Percentiles rank a stretch among this genome's conserved stretches.
Conservation (phyloP, 2,888 invertebrate genomes). For the Suillia variegata region DNA sequence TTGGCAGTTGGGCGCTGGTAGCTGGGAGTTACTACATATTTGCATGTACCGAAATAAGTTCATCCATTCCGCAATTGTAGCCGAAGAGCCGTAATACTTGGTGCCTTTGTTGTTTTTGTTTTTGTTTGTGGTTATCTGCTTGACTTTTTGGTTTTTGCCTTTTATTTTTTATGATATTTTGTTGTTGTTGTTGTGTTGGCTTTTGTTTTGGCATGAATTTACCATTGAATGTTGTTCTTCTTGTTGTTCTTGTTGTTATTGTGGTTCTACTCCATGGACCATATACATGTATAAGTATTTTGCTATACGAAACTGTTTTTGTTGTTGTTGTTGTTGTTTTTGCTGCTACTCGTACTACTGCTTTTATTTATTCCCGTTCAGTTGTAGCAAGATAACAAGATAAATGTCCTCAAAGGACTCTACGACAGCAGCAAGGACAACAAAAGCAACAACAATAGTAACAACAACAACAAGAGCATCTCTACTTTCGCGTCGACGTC, state of each 20-base stretch:
- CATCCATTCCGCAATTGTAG: too few species aligned
- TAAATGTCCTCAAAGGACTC: slow-evolving; percentile 53
- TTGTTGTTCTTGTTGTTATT: slow-evolving; percentile 41
- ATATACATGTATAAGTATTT: too few species aligned
- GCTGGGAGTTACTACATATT: too few species aligned
- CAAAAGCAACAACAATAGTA: neutral
- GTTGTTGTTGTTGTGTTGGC: slow-evolving; percentile 30
- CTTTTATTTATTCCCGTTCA: slow-evolving; percentile 9
- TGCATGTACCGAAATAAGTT: too few species aligned
- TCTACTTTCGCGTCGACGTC: neutral
- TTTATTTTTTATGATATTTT: slow-evolving; percentile 35
- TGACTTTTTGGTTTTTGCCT: slow-evolving; percentile 48
- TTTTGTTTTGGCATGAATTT: slow-evolving; percentile 30
- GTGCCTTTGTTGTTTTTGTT: neutral
- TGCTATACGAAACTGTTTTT: too few species aligned
- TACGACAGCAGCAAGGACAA: slow-evolving; percentile 19
- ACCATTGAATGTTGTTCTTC: slow-evolving; percentile 49
- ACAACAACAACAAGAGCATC: neutral
- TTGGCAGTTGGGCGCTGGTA: too few species aligned
- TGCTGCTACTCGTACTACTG: neutral
- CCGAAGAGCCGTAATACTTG: too few species aligned
- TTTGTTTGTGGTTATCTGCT: slow-evolving; percentile 43
- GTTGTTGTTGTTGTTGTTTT: slow-evolving; percentile 15
- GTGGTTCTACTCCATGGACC: neutral
- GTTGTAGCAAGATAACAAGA: slow-evolving; percentile 50